A percentile compares a stretch with the other conserved stretches of the same genome.
Conservation (phyloP, 2,797 vertebrate genomes). For the Alosa sapidissima region DNA sequence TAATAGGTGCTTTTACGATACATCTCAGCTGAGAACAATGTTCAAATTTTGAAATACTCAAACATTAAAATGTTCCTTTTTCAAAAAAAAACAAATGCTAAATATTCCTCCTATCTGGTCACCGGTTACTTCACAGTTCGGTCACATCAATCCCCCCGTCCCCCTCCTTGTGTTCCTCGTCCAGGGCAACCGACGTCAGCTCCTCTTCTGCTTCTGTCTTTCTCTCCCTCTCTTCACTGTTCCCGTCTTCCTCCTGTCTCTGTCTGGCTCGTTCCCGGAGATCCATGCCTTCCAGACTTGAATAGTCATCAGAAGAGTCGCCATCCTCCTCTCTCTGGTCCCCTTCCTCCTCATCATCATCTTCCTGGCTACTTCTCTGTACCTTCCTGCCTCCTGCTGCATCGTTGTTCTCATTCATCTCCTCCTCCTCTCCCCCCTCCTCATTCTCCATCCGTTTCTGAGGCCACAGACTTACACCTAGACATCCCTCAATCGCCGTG, state of each 20-base stretch:
- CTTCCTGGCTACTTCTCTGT: neutral
- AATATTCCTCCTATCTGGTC: neutral
- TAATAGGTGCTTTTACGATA: neutral
- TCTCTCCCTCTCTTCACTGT: neutral
- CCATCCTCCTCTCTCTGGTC: neutral
- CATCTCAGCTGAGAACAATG: neutral
- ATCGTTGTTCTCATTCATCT: neutral
- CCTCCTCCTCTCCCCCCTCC: neutral
- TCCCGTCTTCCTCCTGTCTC: neutral
- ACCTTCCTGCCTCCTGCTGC: neutral
- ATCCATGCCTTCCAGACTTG: neutral
- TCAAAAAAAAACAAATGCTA: neutral
- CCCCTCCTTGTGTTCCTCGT: neutral
- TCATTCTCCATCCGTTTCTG: neutral
- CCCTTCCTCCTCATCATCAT: neutral
- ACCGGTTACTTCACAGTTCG: neutral
- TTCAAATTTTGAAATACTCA: neutral
- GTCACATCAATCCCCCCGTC: neutral
- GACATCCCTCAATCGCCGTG: neutral
- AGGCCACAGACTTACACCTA: neutral
- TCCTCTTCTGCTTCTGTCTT: neutral
- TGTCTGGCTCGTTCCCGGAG: neutral
- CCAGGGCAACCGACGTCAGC: neutral
- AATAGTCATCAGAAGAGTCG: slow-evolving; percentile 20
- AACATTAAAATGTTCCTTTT: neutral